Conservation (phyloP, 2,113 vertebrate species). For the Stictonetta naevosa region DNA sequence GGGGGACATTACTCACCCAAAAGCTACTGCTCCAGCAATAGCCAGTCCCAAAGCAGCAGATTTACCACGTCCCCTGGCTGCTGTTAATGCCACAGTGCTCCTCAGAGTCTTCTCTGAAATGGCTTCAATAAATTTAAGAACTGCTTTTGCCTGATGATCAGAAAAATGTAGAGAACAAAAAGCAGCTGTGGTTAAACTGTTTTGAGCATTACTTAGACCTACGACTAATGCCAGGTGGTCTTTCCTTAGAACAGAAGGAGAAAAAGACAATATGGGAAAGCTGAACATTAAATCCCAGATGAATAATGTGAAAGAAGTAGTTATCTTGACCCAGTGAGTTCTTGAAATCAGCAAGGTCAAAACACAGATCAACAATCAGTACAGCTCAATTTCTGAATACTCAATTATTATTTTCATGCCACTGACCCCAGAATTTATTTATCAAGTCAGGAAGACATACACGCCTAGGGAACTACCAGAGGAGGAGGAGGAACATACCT, state of each 20-base stretch:
- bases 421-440: not conserved
- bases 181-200: not conserved
- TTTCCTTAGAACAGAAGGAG: not conserved
- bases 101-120: conserved; percentile 96
- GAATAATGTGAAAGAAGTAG: not conserved
- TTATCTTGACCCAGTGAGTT: not conserved
- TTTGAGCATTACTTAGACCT: not conserved
- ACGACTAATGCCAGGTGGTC: not conserved
- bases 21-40: conserved; percentile 93
- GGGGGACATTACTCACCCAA: conserved; percentile 82
- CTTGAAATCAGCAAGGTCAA: not conserved
- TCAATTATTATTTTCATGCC: not conserved
- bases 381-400: not conserved
- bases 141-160: conserved; percentile 85
- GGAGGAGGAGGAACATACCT: fast-evolving
- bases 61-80: conserved; percentile 95
- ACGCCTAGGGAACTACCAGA: not conserved
- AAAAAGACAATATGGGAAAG: not conserved
- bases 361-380: not conserved
- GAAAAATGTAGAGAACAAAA: not conserved
- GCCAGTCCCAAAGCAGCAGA: conserved; percentile 96
- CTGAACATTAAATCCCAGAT: not conserved
- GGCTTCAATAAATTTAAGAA: conserved; percentile 95
- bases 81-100: conserved; percentile 93
- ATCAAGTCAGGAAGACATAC: not conserved